These are phyloP conservation scores for Syrrhaptes paradoxus DNA, from an alignment of 2,113 vertebrate species.

Conservation along the genomic window DNA sequence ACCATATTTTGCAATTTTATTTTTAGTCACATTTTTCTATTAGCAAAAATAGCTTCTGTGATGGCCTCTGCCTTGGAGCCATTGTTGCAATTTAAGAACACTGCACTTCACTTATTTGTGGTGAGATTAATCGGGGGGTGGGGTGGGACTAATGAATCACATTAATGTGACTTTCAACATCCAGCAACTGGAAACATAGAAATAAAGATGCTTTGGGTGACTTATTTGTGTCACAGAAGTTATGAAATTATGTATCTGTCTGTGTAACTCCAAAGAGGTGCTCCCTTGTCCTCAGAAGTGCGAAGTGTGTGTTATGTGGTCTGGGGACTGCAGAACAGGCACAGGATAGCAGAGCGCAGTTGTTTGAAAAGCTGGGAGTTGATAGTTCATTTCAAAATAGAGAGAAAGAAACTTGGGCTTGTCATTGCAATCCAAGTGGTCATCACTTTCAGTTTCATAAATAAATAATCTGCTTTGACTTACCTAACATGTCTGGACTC, in stretches of 20 bases:
- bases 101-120: not conserved
- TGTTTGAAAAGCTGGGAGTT: not conserved
- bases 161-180: not conserved
- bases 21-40: not conserved
- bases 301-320: not conserved
- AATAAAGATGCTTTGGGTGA: not conserved
- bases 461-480: conserved; percentile 8
- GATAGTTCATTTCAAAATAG: not conserved
- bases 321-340: not conserved
- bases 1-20: not conserved
- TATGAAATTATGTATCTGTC: not conserved
- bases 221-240: not conserved
- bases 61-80: not conserved
- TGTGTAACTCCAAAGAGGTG: not conserved
- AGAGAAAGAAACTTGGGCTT: not conserved
- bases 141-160: not conserved
- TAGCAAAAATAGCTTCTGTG: not conserved
- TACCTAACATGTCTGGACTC: not conserved
- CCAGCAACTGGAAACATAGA: not conserved
- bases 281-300: not conserved
- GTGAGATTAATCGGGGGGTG: not conserved
- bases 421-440: not conserved
- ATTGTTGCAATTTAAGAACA: not conserved
- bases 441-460: not conserved
- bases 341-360: not conserved